Base-by-base conservation (phyloP, 1,140 invertebrate genomes). In the Drosophila tristis region DNA sequence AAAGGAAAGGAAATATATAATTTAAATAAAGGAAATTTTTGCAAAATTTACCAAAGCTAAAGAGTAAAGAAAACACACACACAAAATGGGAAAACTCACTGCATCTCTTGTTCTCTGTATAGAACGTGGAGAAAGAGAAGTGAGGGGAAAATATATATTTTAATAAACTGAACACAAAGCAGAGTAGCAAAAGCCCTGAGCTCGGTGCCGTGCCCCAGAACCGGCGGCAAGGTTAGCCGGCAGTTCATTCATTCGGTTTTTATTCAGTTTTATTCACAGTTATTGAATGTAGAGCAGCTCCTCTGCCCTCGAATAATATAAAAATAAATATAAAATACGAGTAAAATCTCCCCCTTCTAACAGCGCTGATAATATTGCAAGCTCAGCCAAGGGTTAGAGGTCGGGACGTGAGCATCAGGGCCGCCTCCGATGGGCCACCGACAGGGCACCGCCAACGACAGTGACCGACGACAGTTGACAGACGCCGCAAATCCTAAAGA, bases 191-290 rank as follows among this genome's bases (percentile, higher is more conserved):
- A 54, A 62, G 57, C 45, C 55, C 26, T 47, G 50, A 15, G 39
- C 43, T 50, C 13, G 20, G n/a, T 25, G 23, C 23, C 23, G n/a
- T 50, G 53, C 35, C 35, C 2, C 45, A 43, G 57, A 66, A 62
- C 76, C 63, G n/a, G 59, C 42, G 65, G 71, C 75, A 84, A 78
- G 74, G 74, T 82, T 84, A 70, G 80, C 64, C 75, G 72, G 71
- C 75, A 78, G 75, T 67, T 63, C 80, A 82, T 81, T 73, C 71
- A 84, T 82, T 84, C 74, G 78, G 67, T 84, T 79, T 81, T 73
- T 67, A 84, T 82, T 84, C 74, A 81, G 67, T 84, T 79, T 82
- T 82, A 75, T 82, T 65, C 80, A 71, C 64, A 82, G 58, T 79
- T 82, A 82, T 82, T 82, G 80, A 82, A 79, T 72, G 61, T 82